Conservation (phyloP, 2,113 vertebrate genomes). For the Pimephales promelas region DNA sequence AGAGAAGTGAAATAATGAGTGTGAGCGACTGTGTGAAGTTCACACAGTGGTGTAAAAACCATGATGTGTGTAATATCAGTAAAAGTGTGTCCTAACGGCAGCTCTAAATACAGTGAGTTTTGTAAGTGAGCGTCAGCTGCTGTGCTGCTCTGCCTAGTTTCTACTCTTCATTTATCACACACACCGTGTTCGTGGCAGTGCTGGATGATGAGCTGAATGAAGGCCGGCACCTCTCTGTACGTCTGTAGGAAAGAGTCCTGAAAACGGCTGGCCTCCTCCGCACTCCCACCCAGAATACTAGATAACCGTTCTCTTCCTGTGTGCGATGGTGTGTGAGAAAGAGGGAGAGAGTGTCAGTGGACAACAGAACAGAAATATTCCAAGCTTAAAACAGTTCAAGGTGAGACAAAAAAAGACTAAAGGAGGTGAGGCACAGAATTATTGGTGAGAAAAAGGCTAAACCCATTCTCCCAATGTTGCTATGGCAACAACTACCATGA, state of each 20-base stretch:
- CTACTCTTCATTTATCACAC: neutral
- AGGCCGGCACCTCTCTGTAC: conserved; percentile 84
- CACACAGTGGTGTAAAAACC: neutral
- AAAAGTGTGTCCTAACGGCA: neutral
- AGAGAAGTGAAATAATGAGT: neutral
- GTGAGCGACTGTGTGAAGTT: neutral
- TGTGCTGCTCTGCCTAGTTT: neutral
- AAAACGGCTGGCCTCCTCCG: conserved; percentile 81
- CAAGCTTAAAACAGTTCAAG: conserved; percentile 42
- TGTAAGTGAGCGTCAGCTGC: neutral
- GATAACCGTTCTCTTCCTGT: conserved; percentile 86
- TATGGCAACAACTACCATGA: conserved; percentile 47
- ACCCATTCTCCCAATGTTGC: conserved; percentile 44
- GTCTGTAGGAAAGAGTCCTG: conserved; percentile 87
- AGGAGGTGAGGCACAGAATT: neutral
- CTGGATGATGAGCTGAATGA: conserved; percentile 82
- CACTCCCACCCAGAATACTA: conserved; percentile 80
- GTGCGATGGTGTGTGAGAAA: conserved; percentile 28
- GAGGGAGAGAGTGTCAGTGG: conserved; percentile 26
- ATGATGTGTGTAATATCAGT: neutral
- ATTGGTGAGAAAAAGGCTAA: neutral
- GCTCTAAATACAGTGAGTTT: neutral
- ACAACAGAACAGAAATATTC: conserved; percentile 43
- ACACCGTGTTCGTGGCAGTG: conserved; percentile 82
- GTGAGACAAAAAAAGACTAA: conserved; percentile 42